These are phyloP conservation scores for Oxycera nigricornis DNA, from an alignment of 2,888 invertebrate species.

Conservation along the genomic window DNA sequence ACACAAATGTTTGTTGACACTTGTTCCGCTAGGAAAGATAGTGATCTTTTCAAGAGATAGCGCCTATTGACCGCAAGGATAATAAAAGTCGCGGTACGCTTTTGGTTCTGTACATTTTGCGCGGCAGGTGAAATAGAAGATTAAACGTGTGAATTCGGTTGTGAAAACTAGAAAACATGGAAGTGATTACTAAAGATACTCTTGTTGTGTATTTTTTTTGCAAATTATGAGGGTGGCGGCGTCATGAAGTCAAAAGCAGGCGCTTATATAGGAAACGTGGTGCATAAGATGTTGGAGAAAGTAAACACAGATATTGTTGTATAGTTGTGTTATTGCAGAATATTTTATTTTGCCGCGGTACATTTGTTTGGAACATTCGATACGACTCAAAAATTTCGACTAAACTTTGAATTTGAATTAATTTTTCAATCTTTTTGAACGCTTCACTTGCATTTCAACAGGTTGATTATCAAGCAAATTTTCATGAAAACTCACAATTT, in stretches of 20 bases:
- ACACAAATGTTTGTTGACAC: constrained; percentile 7
- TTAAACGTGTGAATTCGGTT: constrained; percentile 4
- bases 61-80: constrained; percentile 24
- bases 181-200: not conserved
- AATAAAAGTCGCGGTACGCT: constrained; percentile 2
- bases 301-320: no score
- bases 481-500: no score
- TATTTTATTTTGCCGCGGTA: no score
- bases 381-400: no score
- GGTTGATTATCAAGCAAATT: no score
- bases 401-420: no score
- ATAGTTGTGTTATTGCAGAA: no score
- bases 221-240: not conserved
- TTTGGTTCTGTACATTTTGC: not conserved
- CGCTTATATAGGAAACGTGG: not conserved
- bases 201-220: not conserved
- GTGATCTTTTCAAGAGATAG: constrained; percentile 1
- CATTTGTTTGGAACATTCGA: no score
- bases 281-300: no score
- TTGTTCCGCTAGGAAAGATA: not conserved
- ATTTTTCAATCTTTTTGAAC: no score
- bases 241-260: not conserved
- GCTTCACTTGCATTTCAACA: no score
- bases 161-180: not conserved
- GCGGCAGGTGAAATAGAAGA: not conserved